phyloP scores from a whole-genome alignment of 2,797 vertebrate species.

The Argya squamiceps region DNA sequence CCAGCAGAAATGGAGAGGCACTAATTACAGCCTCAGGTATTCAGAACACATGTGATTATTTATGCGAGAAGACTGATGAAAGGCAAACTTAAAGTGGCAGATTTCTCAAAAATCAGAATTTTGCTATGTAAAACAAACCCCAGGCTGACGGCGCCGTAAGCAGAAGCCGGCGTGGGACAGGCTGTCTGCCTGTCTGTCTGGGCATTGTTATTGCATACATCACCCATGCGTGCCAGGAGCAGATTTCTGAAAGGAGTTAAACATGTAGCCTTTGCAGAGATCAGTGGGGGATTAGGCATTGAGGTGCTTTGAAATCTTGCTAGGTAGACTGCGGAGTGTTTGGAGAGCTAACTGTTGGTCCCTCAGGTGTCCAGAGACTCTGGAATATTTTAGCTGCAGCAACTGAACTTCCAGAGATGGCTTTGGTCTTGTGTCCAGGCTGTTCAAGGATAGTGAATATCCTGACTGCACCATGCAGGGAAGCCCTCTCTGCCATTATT shows the following conservation, averaged over 20 bases:
- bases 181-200: background rate
- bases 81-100: background rate
- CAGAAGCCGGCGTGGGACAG: background rate
- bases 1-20: background rate
- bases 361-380: background rate
- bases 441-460: background rate
- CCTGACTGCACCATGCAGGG: background rate
- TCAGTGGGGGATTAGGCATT: background rate
- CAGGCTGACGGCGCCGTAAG: background rate
- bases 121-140: background rate
- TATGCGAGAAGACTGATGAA: conserved; percentile 14
- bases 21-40: background rate
- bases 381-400: background rate
- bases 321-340: background rate
- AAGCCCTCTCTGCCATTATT: background rate
- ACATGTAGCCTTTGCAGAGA: background rate
- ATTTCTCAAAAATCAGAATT: background rate
- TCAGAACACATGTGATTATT: conserved; percentile 12
- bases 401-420: background rate
- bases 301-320: background rate
- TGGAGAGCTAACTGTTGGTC: background rate
- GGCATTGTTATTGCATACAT: background rate
- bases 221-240: accelerated
- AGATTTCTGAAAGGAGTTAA: background rate
- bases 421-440: background rate